These are phyloP conservation scores for Quiscalus mexicanus DNA, from an alignment of 2,113 vertebrate species.

Conservation along the genomic window DNA sequence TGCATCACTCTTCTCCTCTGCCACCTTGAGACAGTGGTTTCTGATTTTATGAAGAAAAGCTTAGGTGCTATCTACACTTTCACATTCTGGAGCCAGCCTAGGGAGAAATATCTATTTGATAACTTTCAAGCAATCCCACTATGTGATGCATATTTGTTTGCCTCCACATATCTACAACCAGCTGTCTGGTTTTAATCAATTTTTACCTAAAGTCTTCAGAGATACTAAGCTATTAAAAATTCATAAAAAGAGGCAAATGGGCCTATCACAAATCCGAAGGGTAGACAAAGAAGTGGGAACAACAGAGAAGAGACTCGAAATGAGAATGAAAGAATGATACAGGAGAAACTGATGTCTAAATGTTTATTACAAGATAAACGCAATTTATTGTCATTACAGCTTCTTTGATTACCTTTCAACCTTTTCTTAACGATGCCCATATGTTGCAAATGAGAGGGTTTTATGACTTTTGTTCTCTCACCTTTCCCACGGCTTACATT, in stretches of 20 bases:
- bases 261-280: background rate
- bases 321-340: background rate
- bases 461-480: conserved; percentile 43
- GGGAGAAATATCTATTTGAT: background rate
- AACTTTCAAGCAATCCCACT: background rate
- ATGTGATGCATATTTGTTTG: background rate
- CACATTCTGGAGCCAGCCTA: background rate
- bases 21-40: background rate
- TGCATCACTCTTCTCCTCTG: background rate
- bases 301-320: background rate
- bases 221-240: background rate
- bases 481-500: conserved; percentile 44
- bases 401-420: conserved; percentile 47
- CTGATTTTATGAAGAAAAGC: background rate
- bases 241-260: background rate
- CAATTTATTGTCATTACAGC: conserved; percentile 44
- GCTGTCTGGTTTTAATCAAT: background rate
- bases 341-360: background rate
- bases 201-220: background rate
- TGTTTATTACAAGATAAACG: conserved; percentile 53
- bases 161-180: background rate
- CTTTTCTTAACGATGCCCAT: conserved; percentile 41
- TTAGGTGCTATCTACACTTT: background rate
- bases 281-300: background rate
- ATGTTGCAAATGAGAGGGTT: conserved; percentile 7